Evolutionary conservation across 2,797 vertebrate species (phyloP), one percentile per base, ranked within the genome.

Genomic region (Mustela erminea): DNA sequence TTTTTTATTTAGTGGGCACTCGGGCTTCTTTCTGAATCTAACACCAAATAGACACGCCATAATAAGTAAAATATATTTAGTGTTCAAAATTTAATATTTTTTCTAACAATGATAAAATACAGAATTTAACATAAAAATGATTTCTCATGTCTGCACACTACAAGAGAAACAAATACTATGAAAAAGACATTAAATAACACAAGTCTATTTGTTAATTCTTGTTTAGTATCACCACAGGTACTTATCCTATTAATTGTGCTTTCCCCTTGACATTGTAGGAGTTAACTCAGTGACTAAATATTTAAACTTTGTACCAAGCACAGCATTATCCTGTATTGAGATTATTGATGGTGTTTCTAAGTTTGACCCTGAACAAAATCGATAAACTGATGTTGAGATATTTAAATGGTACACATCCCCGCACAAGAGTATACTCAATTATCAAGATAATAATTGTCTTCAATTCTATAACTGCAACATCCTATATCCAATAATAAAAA

Each of bases 291-390:
- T 27, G 10, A 97, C 83, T 92, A 97, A 95, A 86, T 98, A 96
- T 87, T 98, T 97, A 96, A 97, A 92, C 66, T 97, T 96, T 87
- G 3, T 20, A 95, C 20, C 93, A 83, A 38, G 35, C 2, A 1
- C 35, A 96, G 11, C 38, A 97, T 58, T 92, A 82, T 52, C 21
- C 46, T 0, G 21, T 78, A 25, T 49, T 94, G 90, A 95, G 21
- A 43, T 97, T 97, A 96, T 93, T 86, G 93, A 95, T 80, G 23
- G 38, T 56, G 80, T 81, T 90, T 95, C 49, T 94, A 72, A 92
- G 96, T 98, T 94, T 98, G 49, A 90, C 32, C 14, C 68, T 60
- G 85, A 93, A 66, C 25, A 95, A 92, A 97, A 93, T 89, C 38
- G 58, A 52, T 95, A 56, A 11, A 0, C 35, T 38, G 32, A 77